phyloP scores from a whole-genome alignment of 2,888 invertebrate species.

The Netelia inedita region DNA sequence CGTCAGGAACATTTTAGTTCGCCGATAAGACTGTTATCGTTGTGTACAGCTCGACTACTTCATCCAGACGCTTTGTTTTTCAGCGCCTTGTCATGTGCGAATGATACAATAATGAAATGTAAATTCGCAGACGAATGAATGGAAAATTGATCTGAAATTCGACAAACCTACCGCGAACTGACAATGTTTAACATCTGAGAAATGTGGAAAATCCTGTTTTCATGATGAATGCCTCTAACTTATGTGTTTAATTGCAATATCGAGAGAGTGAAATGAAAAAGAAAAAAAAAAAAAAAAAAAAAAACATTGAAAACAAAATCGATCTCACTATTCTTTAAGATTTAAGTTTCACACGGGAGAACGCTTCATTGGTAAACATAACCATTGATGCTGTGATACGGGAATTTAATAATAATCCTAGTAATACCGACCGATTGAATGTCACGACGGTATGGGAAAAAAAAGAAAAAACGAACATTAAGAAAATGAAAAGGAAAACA shows the following conservation, averaged over 20 bases:
- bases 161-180: no score
- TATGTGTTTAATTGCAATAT: constrained; percentile 44
- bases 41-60: no score
- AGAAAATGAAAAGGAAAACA: neutral
- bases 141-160: no score
- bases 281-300: neutral
- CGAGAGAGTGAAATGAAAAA: constrained; percentile 18
- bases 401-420: constrained; percentile 50
- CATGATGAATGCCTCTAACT: no score
- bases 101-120: no score
- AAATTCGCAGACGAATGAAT: no score
- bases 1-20: no score
- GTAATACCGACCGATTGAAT: constrained; percentile 36
- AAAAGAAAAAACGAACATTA: neutral
- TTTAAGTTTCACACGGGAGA: constrained; percentile 48
- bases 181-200: no score
- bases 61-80: no score
- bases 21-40: no score
- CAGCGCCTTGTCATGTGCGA: no score
- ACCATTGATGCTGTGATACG: constrained; percentile 66
- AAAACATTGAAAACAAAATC: constrained; percentile 29
- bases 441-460: neutral
- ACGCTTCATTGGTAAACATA: constrained; percentile 53
- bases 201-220: no score
- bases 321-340: constrained; percentile 66